A percentile compares a stretch with the other conserved stretches of the same genome.
phyloP scores from a whole-genome alignment of 2,888 invertebrate genomes.

The Acronicta psi region DNA sequence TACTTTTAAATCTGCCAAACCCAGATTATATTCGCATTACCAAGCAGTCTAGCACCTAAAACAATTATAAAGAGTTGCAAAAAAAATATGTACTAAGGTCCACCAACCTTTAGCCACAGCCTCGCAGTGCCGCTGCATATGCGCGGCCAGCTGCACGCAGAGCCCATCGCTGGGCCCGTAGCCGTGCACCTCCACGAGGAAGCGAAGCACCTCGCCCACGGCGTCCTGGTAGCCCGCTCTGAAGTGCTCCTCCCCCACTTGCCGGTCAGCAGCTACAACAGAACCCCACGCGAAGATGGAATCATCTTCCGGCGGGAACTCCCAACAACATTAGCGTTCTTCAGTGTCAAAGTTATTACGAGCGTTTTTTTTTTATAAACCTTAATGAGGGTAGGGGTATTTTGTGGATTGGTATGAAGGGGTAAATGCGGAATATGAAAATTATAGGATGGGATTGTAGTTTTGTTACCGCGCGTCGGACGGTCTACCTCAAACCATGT shows the following conservation, averaged over 20 bases:
- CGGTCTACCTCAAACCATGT: constrained; percentile 40
- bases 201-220: constrained; percentile 96
- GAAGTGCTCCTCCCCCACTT: constrained; percentile 83
- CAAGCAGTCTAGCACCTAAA: too few relatives aligned
- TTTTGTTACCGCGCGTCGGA: background rate
- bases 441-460: constrained; percentile 1
- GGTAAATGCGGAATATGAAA: background rate
- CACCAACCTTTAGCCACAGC: constrained; percentile 86
- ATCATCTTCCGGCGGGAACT: constrained; percentile 73
- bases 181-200: constrained; percentile 95
- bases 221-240: constrained; percentile 97
- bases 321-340: constrained; percentile 74
- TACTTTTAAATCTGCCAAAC: too few relatives aligned
- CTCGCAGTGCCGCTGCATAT: constrained; percentile 95
- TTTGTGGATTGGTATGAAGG: background rate
- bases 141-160: constrained; percentile 94
- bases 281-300: constrained; percentile 75
- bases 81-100: too few relatives aligned
- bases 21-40: too few relatives aligned
- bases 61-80: too few relatives aligned
- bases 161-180: constrained; percentile 94
- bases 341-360: constrained; percentile 55
- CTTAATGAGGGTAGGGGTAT: constrained; percentile 16
- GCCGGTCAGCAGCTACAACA: constrained; percentile 80
- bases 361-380: constrained; percentile 59